These are phyloP conservation scores for Luehdorfia chinensis DNA, from an alignment of 1,140 invertebrate genomes.

Conservation along the genomic window DNA sequence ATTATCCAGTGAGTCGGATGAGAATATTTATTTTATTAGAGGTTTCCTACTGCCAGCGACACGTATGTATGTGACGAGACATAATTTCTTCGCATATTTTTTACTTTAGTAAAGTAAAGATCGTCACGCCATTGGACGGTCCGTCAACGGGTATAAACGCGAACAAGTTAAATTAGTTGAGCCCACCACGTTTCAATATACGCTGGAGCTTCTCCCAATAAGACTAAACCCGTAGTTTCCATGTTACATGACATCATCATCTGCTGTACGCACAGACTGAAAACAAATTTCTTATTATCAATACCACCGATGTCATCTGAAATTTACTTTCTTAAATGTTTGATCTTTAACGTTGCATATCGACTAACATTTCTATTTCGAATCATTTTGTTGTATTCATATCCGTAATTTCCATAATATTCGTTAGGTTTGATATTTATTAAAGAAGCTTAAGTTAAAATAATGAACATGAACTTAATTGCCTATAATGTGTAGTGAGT, in stretches of 20 bases:
- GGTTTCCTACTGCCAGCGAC: constrained; percentile 71
- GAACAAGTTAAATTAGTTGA: constrained; percentile 28
- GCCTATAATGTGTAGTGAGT: constrained; percentile 58
- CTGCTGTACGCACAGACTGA: constrained; percentile 51
- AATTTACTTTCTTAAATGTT: constrained; percentile 44
- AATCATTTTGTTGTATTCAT: constrained; percentile 71
- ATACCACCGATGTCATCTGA: constrained; percentile 73
- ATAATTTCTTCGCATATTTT: constrained; percentile 63
- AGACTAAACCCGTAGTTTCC: constrained; percentile 24
- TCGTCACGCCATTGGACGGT: constrained; percentile 14
- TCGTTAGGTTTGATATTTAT: constrained; percentile 60
- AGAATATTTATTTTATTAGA: constrained; percentile 76
- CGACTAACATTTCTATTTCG: constrained; percentile 72
- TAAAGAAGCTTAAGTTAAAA: constrained; percentile 55
- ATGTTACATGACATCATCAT: constrained; percentile 42
- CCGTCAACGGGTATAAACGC: constrained; percentile 37
- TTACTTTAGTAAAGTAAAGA: constrained; percentile 44
- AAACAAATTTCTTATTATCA: constrained; percentile 37
- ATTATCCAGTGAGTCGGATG: constrained; percentile 76
- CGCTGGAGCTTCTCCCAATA: constrained; percentile 28
- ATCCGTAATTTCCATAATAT: constrained; percentile 59
- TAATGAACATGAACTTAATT: constrained; percentile 57
- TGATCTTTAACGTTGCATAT: constrained; percentile 75
- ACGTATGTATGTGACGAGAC: constrained; percentile 59
- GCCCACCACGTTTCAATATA: constrained; percentile 6